Base-by-base conservation (phyloP, 2,888 invertebrate genomes). In the Tenthredo mesomela region DNA sequence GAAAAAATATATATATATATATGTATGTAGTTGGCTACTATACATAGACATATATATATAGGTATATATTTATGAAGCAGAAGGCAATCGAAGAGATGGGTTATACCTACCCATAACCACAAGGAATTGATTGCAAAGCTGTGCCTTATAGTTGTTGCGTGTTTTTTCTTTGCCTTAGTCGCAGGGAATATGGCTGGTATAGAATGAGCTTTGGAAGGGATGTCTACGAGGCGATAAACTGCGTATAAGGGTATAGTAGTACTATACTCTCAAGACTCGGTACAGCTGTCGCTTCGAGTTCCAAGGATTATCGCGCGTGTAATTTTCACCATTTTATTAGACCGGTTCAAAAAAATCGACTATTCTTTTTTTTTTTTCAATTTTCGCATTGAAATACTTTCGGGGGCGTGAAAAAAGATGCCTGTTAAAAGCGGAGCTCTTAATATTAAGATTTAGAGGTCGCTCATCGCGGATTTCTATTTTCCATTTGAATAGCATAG, bases 41-140 rank as follows among this genome's bases (percentile, higher is more conserved):
- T 7, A 33, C 33, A 18, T 18, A 70, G 43, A 40, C 15, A 37
- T 15, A 18, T 0, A 18, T 10, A 50, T 15, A n/a, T 33, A 29
- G 54, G n/a, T n/a, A n/a, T n/a, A n/a, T 33, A 50, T 50, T 33
- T 29, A 33, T 54, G 15, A 33, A n/a, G 50, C 54, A 54, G 25
- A 77, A 54, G 50, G 54, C 77, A 50, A 50, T 77, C 77, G 77
- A 43, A 77, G 77, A 77, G 50, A 50, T 77, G 25, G 77, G 77
- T 77, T 77, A 54, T 77, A 54, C 50, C 50, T 29, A 54, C 40
- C 77, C 77, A 77, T 77, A 77, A 77, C 54, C 29, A 77, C 33
- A 29, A 40, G 77, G 77, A 77, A 77, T 77, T 50, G 77, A 77
- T 77, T 77, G 77, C 77, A 54, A 77, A 77, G 77, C 77, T 54